Conservation (phyloP, 1,140 invertebrate genomes). For the Phortica variegata region DNA sequence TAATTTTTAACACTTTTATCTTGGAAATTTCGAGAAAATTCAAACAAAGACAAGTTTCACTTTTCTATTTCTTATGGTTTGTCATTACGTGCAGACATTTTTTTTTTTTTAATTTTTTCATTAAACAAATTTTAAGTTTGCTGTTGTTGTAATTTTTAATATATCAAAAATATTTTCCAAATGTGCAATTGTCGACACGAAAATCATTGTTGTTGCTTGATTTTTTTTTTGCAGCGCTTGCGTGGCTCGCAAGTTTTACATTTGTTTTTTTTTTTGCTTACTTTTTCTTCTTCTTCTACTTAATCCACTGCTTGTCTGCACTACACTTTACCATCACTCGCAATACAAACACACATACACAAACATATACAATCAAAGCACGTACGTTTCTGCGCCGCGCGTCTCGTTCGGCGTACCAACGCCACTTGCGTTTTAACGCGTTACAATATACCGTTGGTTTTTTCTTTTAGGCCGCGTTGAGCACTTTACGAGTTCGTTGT, state of each 20-base stretch:
- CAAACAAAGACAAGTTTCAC: no score
- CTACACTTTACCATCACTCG: constrained; percentile 36
- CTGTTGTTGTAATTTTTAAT: no score
- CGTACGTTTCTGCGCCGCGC: no score
- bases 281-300: constrained; percentile 23
- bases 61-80: no score
- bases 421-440: constrained; percentile 39
- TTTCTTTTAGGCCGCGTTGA: constrained; percentile 34
- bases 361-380: constrained; percentile 2
- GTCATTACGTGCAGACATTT: no score
- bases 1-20: no score
- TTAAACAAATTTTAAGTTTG: no score
- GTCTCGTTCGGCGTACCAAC: neutral
- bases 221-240: constrained; percentile 25
- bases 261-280: constrained; percentile 20
- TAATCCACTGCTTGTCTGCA: constrained; percentile 39
- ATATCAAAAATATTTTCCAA: no score
- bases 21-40: no score
- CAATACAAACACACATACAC: constrained; percentile 3
- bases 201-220: no score
- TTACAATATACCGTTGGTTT: constrained; percentile 18
- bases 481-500: constrained; percentile 56
- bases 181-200: no score
- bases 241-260: constrained; percentile 38
- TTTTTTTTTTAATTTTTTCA: no score